phyloP scores from a whole-genome alignment of 2,888 invertebrate species.

The Mythimna vitellina region DNA sequence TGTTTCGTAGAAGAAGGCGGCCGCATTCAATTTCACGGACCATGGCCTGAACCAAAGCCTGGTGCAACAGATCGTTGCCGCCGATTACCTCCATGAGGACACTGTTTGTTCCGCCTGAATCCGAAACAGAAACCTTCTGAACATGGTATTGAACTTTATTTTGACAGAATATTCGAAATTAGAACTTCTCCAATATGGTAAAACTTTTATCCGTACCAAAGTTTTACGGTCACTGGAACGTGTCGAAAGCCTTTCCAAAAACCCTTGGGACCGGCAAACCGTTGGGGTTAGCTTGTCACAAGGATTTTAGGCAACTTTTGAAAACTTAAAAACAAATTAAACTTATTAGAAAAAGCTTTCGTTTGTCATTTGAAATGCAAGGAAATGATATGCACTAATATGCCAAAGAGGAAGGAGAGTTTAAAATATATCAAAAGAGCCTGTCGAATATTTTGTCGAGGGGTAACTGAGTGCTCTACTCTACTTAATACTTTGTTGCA shows the following conservation, averaged over 20 bases:
- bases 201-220: neutral
- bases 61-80: too few species aligned
- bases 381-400: neutral
- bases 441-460: slow-evolving; percentile 12
- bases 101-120: too few species aligned
- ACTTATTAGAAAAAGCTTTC: neutral
- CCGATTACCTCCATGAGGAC: too few species aligned
- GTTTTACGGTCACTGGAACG: neutral
- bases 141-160: too few species aligned
- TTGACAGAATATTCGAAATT: too few species aligned
- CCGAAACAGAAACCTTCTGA: too few species aligned
- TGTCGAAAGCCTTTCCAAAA: slow-evolving; percentile 3
- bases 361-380: neutral
- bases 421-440: slow-evolving; percentile 30
- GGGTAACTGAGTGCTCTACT: slow-evolving; percentile 32
- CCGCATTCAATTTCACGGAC: too few species aligned
- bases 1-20: too few species aligned
- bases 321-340: neutral
- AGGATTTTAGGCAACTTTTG: neutral
- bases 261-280: neutral
- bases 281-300: too few species aligned
- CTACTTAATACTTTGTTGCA: slow-evolving; percentile 47
- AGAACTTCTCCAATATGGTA: neutral
- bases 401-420: neutral
- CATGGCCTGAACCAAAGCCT: too few species aligned